phyloP scores from a whole-genome alignment of 2,797 vertebrate species.

The Sebastes variabilis region DNA sequence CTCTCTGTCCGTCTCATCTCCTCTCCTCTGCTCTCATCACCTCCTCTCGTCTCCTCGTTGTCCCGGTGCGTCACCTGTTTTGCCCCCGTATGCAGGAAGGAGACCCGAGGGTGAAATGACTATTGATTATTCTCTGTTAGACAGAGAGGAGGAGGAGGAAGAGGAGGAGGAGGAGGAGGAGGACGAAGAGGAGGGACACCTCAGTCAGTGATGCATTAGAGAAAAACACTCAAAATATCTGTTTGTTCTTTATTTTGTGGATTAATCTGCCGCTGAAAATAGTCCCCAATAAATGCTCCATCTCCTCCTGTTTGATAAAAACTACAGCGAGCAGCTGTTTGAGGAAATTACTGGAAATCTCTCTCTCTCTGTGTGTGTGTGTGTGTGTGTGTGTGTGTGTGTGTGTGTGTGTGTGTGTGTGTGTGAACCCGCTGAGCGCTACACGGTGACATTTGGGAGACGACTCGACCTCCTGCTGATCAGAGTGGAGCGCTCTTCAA shows the following conservation, averaged over 20 bases:
- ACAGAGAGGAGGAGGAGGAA: constrained; percentile 11
- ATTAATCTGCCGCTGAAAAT: constrained; percentile 7
- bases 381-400: no score
- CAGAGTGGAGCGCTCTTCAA: constrained; percentile 62
- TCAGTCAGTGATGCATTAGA: constrained; percentile 7
- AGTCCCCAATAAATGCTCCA: background rate
- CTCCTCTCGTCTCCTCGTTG: constrained; percentile 27
- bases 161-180: background rate
- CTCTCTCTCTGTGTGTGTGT: no score
- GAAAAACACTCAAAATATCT: background rate
- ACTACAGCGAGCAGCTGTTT: no score
- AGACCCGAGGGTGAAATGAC: constrained; percentile 71
- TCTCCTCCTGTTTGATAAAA: background rate
- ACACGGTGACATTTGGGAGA: constrained; percentile 74
- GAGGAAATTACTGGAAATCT: no score
- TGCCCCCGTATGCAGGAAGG: constrained; percentile 45
- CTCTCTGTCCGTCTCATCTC: background rate
- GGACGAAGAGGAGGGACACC: background rate
- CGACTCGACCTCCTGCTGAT: constrained; percentile 71
- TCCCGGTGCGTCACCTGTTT: constrained; percentile 55
- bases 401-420: background rate
- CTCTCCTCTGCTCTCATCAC: background rate
- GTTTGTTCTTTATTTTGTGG: background rate
- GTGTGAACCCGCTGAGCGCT: constrained; percentile 48
- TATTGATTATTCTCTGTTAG: constrained; percentile 77